A percentile compares a stretch with the other conserved stretches of the same genome.
Evolutionary conservation across 2,888 invertebrate genomes (phyloP).

Genomic region (Caenorhabditis sp.): DNA sequence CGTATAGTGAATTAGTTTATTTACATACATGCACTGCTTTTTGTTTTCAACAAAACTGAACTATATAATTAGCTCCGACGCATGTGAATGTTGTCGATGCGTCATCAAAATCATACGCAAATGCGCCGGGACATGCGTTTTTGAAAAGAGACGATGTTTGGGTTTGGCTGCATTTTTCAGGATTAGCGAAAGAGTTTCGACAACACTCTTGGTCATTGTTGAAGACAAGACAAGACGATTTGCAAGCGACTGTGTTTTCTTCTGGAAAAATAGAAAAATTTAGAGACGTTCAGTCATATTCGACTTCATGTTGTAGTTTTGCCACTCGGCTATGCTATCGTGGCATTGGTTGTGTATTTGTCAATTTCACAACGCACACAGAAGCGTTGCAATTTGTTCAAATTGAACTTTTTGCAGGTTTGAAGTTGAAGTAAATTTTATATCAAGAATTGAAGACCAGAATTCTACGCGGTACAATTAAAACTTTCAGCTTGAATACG

Average conservation of each 20-base stretch:
- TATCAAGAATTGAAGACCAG: no score
- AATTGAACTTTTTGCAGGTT: no score
- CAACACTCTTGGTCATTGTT: slow-evolving; percentile 75
- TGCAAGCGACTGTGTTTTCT: slow-evolving; percentile 72
- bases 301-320: neutral
- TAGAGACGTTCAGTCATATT: neutral
- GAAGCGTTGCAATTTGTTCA: no score
- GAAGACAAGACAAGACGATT: slow-evolving; percentile 74
- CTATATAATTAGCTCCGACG: slow-evolving; percentile 15
- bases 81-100: slow-evolving; percentile 74
- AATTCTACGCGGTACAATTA: no score
- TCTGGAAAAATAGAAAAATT: neutral
- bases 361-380: no score
- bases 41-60: slow-evolving; percentile 29
- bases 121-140: slow-evolving; percentile 74
- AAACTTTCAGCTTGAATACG: no score
- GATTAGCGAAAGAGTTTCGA: slow-evolving; percentile 72
- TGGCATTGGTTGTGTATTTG: no score
- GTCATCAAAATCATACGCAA: slow-evolving; percentile 75
- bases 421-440: no score
- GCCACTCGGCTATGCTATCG: no score
- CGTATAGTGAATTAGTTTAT: no score
- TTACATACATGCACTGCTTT: no score
- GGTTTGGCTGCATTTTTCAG: slow-evolving; percentile 73
- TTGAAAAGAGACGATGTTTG: slow-evolving; percentile 74